Base-by-base conservation (phyloP, 2,888 invertebrate genomes). In the Leucania comma region DNA sequence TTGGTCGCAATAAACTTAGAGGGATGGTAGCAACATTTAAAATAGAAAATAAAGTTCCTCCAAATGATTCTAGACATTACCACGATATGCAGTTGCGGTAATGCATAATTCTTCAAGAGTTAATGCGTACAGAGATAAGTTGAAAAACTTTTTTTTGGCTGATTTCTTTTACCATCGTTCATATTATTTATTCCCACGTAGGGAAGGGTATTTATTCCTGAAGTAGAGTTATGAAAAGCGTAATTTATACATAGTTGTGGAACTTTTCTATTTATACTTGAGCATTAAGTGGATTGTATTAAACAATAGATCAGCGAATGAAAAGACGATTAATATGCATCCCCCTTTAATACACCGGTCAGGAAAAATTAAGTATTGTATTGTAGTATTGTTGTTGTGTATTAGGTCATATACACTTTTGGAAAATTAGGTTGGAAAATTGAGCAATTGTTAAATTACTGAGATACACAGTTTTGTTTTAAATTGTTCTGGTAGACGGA, bases 151-250 rank as follows among this genome's bases (percentile, higher is more conserved):
- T 46, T 5, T 56, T 57, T 56, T n/a, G 22, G 54, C 38, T 50
- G 20, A 32, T 26, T 42, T 26, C 17, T 10, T 60, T 51, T 24
- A 3, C 29, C 22, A 22, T 72, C 20, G 38, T 48, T 63, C 17
- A 50, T n/a, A 68, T 14, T 24, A 42, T 53, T 26, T 46, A 38
- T 26, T 58, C 6, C 17, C 53, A 5, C 14, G 17, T 6, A 42
- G 42, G 6, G 17, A 42, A 42, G 17, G 5, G 17, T 42, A 42
- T 32, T 3, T 12, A 26, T 72, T 35, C 2, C 35, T 4, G n/a
- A 51, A 72, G 50, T 35, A 72, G 61, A 12, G 3, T 51, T 20
- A 22, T 42, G 22, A 42, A 66, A 66, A n/a, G 6, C 38, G 46
- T 24, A 38, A 46, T 73, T 60, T 35, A 22, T 54, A 42, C 24